Base-by-base conservation (phyloP, 1,140 invertebrate species). In the Drosophila tani region DNA sequence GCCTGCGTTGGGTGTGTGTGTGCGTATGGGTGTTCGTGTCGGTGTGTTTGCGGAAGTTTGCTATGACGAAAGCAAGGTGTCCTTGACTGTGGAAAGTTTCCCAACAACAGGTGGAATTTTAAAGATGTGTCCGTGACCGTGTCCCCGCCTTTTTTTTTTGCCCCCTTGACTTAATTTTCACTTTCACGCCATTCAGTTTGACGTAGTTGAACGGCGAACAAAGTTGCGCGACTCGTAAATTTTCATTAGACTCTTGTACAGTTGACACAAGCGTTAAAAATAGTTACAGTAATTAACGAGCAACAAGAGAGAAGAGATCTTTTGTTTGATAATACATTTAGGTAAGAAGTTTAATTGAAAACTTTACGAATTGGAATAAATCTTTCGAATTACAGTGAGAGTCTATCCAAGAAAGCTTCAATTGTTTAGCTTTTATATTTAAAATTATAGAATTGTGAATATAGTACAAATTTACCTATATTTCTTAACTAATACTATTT, bases 1-100 rank as follows among this genome's bases (percentile, higher is more conserved):
- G 85, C 85, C 51, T 85, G 85, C 85, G 84, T 84, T 73, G 51
- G 40, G 50, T 17, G 41, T 51, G 45, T 70, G 59, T 35, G 35
- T 57, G 49, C 35, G 56, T 46, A 50, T 46, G 29, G 58, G 32
- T 21, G 21, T 24, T 24, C 32, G n/a, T n/a, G 40, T 73, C 49
- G n/a, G 56, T 67, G 63, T 50, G 46, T 69, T 67, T 43, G 80
- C 71, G 69, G 56, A 75, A 70, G 60, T 60, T 19, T 50, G 66
- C 75, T 58, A 84, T 90, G 85, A 88, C 85, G 85, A 88, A 88
- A 90, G 85, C 85, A 84, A 43, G 35, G 56, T 63, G 85, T 74
- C 85, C 85, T 88, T 88, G 85, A 88, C 81, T 75, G 65, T 65
- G 68, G 70, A 73, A 74, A 74, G 70, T 74, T 71, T 60, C 38